Base-by-base conservation (phyloP, 2,797 vertebrate species). In the Buceros bicornis region DNA sequence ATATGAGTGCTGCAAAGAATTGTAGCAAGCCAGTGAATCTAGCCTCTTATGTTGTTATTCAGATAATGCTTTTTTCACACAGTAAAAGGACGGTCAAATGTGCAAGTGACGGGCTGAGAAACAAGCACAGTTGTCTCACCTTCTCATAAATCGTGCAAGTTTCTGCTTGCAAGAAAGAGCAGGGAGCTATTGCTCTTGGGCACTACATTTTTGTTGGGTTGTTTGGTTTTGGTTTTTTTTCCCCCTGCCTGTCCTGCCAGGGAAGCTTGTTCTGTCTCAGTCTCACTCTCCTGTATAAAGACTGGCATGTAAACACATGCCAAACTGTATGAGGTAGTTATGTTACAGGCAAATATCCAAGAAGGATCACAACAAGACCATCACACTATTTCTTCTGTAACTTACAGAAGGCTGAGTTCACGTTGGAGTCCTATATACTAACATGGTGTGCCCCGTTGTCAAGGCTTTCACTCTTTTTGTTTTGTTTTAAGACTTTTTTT, bases 1-100 rank as follows among this genome's bases (percentile, higher is more conserved):
- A 43, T 22, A 16, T 5, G 20, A 42, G 31, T 0, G 0, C 42
- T 40, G 45, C 26, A 43, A 43, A 37, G 45, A n/a, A 28, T 50
- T 87, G 76, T 50, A 72, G 37, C 8, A 54, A 79, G 26, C 17
- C 31, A 26, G 3, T 13, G 60, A 57, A 17, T 13, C 40, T 13
- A 61, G 26, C 8, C 20, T 73, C 37, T 67, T 35, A 6, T 2
- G 2, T 50, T 16, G 12, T 42, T 65, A 56, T 66, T 81, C 26
- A 24, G 31, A 37, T 43, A 76, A 43, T 9, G 1, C 25, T 65
- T 47, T 90, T 80, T 45, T 53, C 42, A 35, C 35, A 13, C 2
- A 17, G 35, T 26, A 8, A 43, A 76, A 31, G 40, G 26, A 31
- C 16, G 48, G 25, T 43, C 11, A 48, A 61, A 90, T 5, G 13